phyloP scores from a whole-genome alignment of 2,113 vertebrate species.

The Puma concolor region DNA sequence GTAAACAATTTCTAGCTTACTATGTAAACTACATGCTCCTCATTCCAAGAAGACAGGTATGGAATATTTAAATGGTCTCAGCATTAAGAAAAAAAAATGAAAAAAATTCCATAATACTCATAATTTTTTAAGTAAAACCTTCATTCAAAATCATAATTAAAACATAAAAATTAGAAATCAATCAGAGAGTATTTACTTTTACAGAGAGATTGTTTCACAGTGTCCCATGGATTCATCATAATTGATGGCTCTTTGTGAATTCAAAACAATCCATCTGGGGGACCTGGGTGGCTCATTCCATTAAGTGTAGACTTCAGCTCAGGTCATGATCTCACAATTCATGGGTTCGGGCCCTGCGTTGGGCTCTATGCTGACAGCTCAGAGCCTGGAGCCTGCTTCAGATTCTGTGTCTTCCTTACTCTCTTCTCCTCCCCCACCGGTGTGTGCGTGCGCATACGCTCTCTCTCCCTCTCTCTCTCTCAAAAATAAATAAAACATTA shows the following conservation, averaged over 20 bases:
- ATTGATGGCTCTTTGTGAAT: constrained; percentile 5
- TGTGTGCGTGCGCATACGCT: fast-evolving
- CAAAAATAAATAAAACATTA: too few species aligned
- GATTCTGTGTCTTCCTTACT: too few species aligned
- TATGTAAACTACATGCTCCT: not conserved
- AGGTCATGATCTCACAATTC: too few species aligned
- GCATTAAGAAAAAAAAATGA: not conserved
- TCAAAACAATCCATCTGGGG: constrained; percentile 20
- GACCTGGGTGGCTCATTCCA: too few species aligned
- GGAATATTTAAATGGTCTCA: not conserved
- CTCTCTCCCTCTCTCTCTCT: too few species aligned
- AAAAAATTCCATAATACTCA: not conserved
- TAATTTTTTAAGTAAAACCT: constrained; percentile 32
- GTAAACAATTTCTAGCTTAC: not conserved
- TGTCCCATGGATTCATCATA: not conserved
- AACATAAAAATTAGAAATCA: not conserved
- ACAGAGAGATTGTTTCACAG: constrained; percentile 54
- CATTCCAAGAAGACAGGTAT: not conserved
- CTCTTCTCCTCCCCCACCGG: too few species aligned
- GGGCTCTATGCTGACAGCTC: too few species aligned
- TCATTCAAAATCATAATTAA: constrained; percentile 56
- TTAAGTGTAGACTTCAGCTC: too few species aligned
- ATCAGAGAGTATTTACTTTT: constrained; percentile 47
- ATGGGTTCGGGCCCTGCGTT: too few species aligned
- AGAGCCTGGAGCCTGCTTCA: too few species aligned